Evolutionary conservation across 2,113 vertebrate species (phyloP), one percentile per base, ranked within the genome.

Genomic region (Dunckerocampus dactyliophorus): DNA sequence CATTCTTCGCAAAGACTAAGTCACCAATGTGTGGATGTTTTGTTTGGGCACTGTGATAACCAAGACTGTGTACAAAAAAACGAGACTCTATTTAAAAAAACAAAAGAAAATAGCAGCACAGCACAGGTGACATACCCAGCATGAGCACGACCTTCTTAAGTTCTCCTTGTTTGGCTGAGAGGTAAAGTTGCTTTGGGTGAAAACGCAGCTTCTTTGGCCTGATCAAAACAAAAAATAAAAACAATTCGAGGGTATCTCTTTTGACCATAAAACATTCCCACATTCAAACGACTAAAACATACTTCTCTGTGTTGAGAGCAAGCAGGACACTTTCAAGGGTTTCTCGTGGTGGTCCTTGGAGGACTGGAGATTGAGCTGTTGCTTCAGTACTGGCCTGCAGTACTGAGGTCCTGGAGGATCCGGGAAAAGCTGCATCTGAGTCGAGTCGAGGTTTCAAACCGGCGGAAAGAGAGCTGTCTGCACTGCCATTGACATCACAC

Each of bases 201-300:
- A 98, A 99, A 43, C 97, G 93, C 34, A 99, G 90, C 85, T 99
- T 99, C 92, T 99, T 99, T 63, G 97, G 96, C 58, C 97, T 98
- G 79, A 62, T 50, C 13, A 46, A 59, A 80, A 59, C 28, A 20
- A 58, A 10, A 62, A 21, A 62, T 15, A 22, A 21, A 16, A 48
- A 24, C 6, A 16, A 7, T 52, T 43, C 2, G 2, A 14, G 14
- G 31, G 52, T 2, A 10, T 56, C 13, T 8, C 34, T 21, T 42
- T 15, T 21, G 7, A 20, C 20, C 12, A 3, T 7, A 5, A 39
- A 37, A 12, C 9, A 37, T 7, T 54, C 34, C 22, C 24, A 28
- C 16, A 52, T 28, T 17, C 28, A 39, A 13, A 34, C 14, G 20
- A 57, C 58, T 0, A 24, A 51, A 6, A 56, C 93, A 90, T 90